A percentile compares a stretch with the other conserved stretches of the same genome.
phyloP scores from a whole-genome alignment of 2,113 vertebrate species.

The Gnathonemus longibarbis region DNA sequence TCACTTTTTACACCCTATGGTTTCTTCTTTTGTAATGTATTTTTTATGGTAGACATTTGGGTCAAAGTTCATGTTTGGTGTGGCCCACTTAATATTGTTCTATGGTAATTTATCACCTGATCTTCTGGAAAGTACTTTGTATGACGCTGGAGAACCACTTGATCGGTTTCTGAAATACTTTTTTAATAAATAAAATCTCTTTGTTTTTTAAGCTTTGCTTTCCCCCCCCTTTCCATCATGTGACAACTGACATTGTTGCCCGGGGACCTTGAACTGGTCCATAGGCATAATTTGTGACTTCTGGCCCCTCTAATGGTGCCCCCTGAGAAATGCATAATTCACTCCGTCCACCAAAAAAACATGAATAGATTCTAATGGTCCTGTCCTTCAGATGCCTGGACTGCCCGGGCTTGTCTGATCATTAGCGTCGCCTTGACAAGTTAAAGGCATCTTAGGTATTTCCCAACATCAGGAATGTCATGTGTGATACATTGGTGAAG shows the following conservation, averaged over 20 bases:
- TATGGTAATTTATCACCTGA: background rate
- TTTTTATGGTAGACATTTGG: constrained; percentile 5
- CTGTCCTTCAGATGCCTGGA: background rate
- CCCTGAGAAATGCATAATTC: background rate
- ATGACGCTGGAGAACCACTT: background rate
- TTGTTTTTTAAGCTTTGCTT: constrained; percentile 18
- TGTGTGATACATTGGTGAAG: background rate
- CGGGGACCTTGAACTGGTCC: background rate
- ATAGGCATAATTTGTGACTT: background rate
- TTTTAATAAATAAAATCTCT: constrained; percentile 25
- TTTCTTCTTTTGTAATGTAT: background rate
- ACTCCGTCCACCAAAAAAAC: background rate
- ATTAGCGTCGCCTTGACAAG: background rate
- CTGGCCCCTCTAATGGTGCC: background rate
- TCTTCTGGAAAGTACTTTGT: background rate
- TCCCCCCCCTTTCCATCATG: background rate
- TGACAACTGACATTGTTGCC: background rate
- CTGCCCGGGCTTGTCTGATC: background rate
- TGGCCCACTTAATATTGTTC: background rate
- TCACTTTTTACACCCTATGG: background rate
- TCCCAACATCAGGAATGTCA: background rate
- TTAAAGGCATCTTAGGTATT: background rate
- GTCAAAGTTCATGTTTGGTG: constrained; percentile 9
- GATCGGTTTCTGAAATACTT: constrained; percentile 17
- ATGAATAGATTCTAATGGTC: background rate